A percentile compares a stretch with the other conserved stretches of the same genome.
Evolutionary conservation across 2,113 vertebrate genomes (phyloP).

Genomic region (Dasypus novemcinctus): DNA sequence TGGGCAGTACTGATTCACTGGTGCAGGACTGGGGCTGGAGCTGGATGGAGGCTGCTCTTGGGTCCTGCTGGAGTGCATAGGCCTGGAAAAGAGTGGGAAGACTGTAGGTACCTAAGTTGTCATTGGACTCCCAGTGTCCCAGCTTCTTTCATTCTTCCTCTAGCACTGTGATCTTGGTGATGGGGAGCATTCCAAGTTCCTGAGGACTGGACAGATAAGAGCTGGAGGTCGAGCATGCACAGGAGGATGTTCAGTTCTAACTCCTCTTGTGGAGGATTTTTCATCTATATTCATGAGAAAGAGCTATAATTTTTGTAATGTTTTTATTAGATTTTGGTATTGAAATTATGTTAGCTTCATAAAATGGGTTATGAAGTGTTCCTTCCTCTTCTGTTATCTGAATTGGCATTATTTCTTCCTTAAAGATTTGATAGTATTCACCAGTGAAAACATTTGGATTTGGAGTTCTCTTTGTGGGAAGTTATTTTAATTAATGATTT

Average conservation of each 20-base stretch:
- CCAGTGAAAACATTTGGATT: background rate
- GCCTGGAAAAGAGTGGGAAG: slow-evolving; percentile 47
- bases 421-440: background rate
- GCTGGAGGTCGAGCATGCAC: background rate
- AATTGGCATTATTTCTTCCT: background rate
- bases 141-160: slow-evolving; percentile 70
- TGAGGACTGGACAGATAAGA: slow-evolving; percentile 28
- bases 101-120: background rate
- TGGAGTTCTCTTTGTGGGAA: background rate
- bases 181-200: slow-evolving; percentile 72
- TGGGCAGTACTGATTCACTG: slow-evolving; percentile 86
- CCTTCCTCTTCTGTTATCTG: background rate
- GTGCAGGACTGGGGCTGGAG: slow-evolving; percentile 64
- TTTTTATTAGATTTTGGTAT: background rate
- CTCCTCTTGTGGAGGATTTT: slow-evolving; percentile 79
- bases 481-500: background rate
- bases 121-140: slow-evolving; percentile 6
- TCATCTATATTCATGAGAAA: background rate
- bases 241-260: slow-evolving; percentile 54
- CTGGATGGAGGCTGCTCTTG: slow-evolving; percentile 49
- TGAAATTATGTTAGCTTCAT: background rate
- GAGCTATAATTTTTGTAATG: background rate
- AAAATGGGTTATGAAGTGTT: background rate
- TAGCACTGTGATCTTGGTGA: slow-evolving; percentile 82
- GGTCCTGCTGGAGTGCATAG: slow-evolving; percentile 74